Percentiles rank a stretch among this genome's conserved stretches.
Conservation (phyloP, 2,797 vertebrate genomes). For the Spinus olivaceus region DNA sequence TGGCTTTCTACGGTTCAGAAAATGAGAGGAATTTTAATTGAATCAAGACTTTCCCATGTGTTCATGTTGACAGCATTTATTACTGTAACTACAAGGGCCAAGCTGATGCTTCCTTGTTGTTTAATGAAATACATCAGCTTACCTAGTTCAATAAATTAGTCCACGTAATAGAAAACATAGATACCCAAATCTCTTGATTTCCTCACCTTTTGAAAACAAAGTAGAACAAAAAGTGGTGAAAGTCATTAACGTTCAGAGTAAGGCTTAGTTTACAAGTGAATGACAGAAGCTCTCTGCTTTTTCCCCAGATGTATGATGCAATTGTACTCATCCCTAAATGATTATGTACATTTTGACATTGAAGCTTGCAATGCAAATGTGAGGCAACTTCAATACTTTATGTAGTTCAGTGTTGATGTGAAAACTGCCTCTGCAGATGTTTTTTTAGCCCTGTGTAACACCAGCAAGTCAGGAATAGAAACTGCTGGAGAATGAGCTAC, state of each 20-base stretch:
- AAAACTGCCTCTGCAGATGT: not conserved
- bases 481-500: not conserved
- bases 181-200: not conserved
- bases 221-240: not conserved
- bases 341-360: not conserved
- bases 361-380: not conserved
- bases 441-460: not conserved
- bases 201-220: not conserved
- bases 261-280: not conserved
- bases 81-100: slow-evolving; percentile 19
- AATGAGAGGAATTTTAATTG: slow-evolving; percentile 63
- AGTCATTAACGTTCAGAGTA: not conserved
- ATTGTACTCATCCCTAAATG: not conserved
- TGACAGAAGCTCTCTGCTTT: not conserved
- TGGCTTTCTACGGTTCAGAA: slow-evolving; percentile 33
- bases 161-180: not conserved
- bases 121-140: slow-evolving; percentile 2
- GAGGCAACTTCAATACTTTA: not conserved
- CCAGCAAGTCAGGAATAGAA: not conserved
- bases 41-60: slow-evolving; percentile 32
- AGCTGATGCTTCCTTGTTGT: not conserved
- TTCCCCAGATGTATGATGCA: not conserved
- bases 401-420: not conserved
- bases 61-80: slow-evolving; percentile 51
- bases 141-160: slow-evolving; percentile 1